phyloP scores from a whole-genome alignment of 2,113 vertebrate genomes.

The Perca flavescens region DNA sequence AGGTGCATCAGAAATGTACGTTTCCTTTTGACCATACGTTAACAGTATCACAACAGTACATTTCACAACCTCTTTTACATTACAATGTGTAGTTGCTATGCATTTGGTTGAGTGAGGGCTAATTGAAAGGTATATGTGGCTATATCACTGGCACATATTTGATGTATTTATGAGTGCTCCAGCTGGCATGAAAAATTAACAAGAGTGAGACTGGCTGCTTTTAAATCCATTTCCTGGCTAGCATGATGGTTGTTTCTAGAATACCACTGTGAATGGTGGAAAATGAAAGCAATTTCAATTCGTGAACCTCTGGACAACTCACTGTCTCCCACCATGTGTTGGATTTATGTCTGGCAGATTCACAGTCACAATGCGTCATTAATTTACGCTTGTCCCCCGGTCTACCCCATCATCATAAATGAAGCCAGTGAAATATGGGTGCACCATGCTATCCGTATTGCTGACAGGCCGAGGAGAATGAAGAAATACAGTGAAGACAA shows the following conservation, averaged over 20 bases:
- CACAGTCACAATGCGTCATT: conserved; percentile 79
- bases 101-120: conserved; percentile 6
- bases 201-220: conserved; percentile 52
- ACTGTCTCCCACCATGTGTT: conserved; percentile 61
- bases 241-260: conserved; percentile 49
- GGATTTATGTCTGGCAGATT: conserved; percentile 80
- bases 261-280: conserved; percentile 54
- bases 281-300: conserved; percentile 67
- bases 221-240: conserved; percentile 54
- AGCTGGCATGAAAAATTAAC: conserved; percentile 61
- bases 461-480: conserved; percentile 63
- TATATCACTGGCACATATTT: conserved; percentile 9
- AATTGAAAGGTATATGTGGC: conserved; percentile 31
- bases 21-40: not conserved
- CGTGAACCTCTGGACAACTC: conserved; percentile 60
- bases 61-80: not conserved
- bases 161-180: conserved; percentile 39
- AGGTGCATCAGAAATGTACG: not conserved
- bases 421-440: conserved; percentile 69
- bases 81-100: not conserved
- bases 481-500: conserved; percentile 55
- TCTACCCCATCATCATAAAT: conserved; percentile 78
- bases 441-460: conserved; percentile 53
- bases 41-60: not conserved
- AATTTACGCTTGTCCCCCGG: conserved; percentile 77